Conservation (phyloP, 2,113 vertebrate genomes). For the Cynoglossus semilaevis region DNA sequence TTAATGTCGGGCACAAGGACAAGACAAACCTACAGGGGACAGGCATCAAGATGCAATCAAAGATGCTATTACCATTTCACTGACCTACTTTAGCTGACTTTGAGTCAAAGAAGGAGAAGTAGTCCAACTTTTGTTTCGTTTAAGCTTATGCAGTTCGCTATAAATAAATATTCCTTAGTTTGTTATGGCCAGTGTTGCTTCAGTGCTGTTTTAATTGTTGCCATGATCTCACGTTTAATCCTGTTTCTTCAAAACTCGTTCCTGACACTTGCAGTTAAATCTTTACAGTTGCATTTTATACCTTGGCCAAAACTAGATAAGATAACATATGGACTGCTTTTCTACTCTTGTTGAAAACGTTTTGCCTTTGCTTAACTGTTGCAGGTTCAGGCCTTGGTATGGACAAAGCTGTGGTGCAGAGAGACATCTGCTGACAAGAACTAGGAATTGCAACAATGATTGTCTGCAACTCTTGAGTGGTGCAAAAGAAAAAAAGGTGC, state of each 20-base stretch:
- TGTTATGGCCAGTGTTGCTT: no score
- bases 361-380: slow-evolving; percentile 22
- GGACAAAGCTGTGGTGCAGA: background rate
- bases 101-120: no score
- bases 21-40: slow-evolving; percentile 1
- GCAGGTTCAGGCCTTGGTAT: background rate
- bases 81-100: slow-evolving; percentile 21
- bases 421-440: slow-evolving; percentile 54
- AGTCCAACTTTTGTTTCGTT: no score
- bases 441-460: slow-evolving; percentile 28
- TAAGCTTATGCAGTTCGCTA: no score
- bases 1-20: slow-evolving; percentile 4
- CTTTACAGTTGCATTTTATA: no score
- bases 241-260: no score
- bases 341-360: slow-evolving; percentile 27
- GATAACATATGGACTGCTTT: slow-evolving; percentile 16
- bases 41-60: slow-evolving; percentile 11
- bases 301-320: no score
- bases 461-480: background rate
- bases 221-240: no score
- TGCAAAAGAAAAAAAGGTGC: background rate
- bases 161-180: no score
- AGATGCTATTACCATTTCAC: slow-evolving; percentile 27
- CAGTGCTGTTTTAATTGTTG: no score
- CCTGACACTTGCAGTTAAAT: no score